Evolutionary conservation across 2,113 vertebrate genomes (phyloP).

Genomic region (Notarius lentiginosus): DNA sequence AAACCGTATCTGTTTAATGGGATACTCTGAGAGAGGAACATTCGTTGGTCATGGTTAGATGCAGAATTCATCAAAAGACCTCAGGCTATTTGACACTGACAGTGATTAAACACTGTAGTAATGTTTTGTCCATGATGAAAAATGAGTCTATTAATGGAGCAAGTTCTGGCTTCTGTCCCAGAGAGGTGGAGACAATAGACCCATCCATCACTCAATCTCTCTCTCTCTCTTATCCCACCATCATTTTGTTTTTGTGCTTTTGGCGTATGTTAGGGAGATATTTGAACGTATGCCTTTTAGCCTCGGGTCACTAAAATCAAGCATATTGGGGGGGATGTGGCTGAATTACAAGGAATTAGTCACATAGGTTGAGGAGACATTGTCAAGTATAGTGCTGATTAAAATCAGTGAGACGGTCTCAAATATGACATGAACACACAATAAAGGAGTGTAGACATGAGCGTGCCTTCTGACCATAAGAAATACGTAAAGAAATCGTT

Average conservation of each 20-base stretch:
- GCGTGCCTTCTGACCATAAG: no score
- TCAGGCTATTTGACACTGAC: slow-evolving; percentile 38
- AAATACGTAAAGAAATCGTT: no score
- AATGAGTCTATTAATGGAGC: slow-evolving; percentile 67
- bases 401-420: background rate
- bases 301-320: background rate
- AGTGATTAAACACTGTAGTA: slow-evolving; percentile 61
- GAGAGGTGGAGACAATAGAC: slow-evolving; percentile 5
- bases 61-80: background rate
- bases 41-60: background rate
- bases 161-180: slow-evolving; percentile 39
- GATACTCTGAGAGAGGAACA: background rate
- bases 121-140: slow-evolving; percentile 59
- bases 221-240: background rate
- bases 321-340: background rate
- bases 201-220: slow-evolving; percentile 13
- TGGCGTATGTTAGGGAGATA: background rate
- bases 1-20: background rate
- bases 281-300: background rate
- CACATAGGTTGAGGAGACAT: background rate
- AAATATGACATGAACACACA: background rate
- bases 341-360: background rate
- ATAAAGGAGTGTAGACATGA: no score
- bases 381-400: background rate
- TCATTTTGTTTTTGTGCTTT: background rate